These are phyloP conservation scores for Maccullochella peelii DNA, from an alignment of 2,113 vertebrate species.

Conservation along the genomic window DNA sequence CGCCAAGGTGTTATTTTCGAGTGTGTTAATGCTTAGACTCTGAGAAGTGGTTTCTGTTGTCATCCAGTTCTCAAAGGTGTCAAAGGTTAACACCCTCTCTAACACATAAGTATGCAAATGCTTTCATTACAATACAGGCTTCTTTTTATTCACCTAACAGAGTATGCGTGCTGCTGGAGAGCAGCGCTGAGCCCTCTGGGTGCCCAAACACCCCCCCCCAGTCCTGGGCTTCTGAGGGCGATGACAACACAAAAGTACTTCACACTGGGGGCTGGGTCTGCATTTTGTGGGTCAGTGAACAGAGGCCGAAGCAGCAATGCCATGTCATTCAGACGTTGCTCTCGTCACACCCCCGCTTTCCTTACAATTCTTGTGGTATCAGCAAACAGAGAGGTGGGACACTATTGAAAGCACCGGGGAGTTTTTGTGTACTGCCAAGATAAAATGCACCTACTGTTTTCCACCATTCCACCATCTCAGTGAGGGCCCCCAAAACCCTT, in stretches of 20 bases:
- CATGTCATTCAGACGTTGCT: slow-evolving; percentile 77
- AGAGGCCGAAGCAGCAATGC: slow-evolving; percentile 72
- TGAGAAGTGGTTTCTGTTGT: slow-evolving; percentile 78
- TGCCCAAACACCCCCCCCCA: slow-evolving; percentile 33
- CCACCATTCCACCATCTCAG: slow-evolving; percentile 50
- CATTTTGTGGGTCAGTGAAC: slow-evolving; percentile 85
- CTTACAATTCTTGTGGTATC: slow-evolving; percentile 76
- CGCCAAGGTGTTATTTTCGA: slow-evolving; percentile 71
- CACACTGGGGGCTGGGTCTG: slow-evolving; percentile 79
- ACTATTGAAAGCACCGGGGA: slow-evolving; percentile 66
- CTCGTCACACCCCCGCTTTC: slow-evolving; percentile 60
- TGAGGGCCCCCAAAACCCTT: slow-evolving; percentile 43
- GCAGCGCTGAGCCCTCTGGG: slow-evolving; percentile 40
- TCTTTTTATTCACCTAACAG: slow-evolving; percentile 78
- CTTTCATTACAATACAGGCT: slow-evolving; percentile 79
- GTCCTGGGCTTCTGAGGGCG: slow-evolving; percentile 62
- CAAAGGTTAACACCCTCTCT: slow-evolving; percentile 82
- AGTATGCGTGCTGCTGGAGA: slow-evolving; percentile 81
- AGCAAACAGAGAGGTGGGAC: slow-evolving; percentile 77
- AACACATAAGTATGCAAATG: slow-evolving; percentile 82
- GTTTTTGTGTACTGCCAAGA: slow-evolving; percentile 69
- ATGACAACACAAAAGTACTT: slow-evolving; percentile 82
- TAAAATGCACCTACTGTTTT: slow-evolving; percentile 73
- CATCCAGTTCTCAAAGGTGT: slow-evolving; percentile 71
- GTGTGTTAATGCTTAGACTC: slow-evolving; percentile 62